phyloP scores from a whole-genome alignment of 2,113 vertebrate species.

The Lagopus leucura region DNA sequence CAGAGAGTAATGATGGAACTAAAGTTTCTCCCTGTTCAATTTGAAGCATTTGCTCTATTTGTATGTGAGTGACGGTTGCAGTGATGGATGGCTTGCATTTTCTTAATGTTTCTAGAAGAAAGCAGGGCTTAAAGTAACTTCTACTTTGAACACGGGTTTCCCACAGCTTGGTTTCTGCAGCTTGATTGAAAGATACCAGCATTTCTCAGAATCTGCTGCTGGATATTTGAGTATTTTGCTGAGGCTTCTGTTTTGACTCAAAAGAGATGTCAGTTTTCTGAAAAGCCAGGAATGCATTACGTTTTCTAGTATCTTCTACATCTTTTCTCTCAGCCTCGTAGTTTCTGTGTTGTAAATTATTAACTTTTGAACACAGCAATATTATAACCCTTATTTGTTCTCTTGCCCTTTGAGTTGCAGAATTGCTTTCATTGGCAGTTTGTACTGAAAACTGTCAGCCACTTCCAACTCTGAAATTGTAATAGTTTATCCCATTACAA shows the following conservation, averaged over 20 bases:
- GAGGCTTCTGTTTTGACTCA: neutral
- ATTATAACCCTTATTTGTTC: neutral
- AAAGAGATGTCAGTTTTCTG: neutral
- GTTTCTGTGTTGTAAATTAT: conserved; percentile 15
- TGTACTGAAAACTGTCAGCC: neutral
- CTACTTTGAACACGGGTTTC: neutral
- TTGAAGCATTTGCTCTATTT: neutral
- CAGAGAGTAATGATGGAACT: neutral
- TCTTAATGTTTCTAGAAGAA: neutral
- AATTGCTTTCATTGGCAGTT: neutral
- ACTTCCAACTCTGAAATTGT: conserved; percentile 38
- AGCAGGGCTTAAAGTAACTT: neutral
- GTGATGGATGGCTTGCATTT: neutral
- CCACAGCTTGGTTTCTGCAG: neutral
- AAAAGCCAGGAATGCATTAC: neutral
- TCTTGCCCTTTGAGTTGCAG: conserved; percentile 15
- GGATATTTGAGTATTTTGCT: neutral
- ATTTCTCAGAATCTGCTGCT: neutral
- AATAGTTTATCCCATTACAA: conserved; percentile 42
- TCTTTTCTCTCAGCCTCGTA: neutral
- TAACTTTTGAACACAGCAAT: neutral
- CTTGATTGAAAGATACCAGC: neutral
- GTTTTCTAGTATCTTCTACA: neutral
- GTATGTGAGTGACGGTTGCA: neutral
- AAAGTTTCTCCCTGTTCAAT: neutral